Percentiles rank a stretch among this genome's conserved stretches.
Evolutionary conservation across 2,888 invertebrate species (phyloP).

Genomic region (Frankliniella intonsa): DNA sequence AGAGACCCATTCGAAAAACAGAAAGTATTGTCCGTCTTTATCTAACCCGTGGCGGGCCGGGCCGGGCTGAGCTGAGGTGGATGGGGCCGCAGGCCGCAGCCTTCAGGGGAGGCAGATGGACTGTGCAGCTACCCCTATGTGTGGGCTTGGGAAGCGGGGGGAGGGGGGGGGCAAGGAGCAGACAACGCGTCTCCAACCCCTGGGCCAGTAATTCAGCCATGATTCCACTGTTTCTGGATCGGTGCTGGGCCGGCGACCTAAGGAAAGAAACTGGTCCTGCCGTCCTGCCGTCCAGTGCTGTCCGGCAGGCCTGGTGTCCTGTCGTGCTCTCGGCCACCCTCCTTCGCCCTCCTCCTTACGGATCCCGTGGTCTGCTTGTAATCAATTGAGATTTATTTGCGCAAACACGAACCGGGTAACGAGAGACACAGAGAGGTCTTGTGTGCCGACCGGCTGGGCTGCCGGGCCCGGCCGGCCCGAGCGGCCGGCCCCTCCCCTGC

Average conservation of each 20-base stretch:
- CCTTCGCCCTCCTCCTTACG: not conserved
- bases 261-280: no score
- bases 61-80: not conserved
- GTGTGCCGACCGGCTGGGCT: not conserved
- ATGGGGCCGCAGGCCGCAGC: not conserved
- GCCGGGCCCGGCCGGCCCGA: not conserved
- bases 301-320: no score
- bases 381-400: constrained; percentile 27
- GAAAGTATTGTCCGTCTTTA: constrained; percentile 24
- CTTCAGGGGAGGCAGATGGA: not conserved
- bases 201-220: no score
- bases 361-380: not conserved
- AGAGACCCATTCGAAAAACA: constrained; percentile 11
- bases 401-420: not conserved
- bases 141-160: no score
- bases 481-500: not conserved
- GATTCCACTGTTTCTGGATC: not conserved
- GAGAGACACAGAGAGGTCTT: not conserved
- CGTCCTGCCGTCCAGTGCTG: not conserved
- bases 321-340: not conserved
- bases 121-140: no score
- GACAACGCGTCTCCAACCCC: no score
- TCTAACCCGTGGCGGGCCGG: not conserved
- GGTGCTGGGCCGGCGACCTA: not conserved
- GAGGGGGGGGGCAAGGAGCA: no score